Percentiles rank a stretch among this genome's conserved stretches.
These are phyloP conservation scores for Holcopasites calliopsidis DNA, from an alignment of 1,140 invertebrate species.

Conservation along the genomic window DNA sequence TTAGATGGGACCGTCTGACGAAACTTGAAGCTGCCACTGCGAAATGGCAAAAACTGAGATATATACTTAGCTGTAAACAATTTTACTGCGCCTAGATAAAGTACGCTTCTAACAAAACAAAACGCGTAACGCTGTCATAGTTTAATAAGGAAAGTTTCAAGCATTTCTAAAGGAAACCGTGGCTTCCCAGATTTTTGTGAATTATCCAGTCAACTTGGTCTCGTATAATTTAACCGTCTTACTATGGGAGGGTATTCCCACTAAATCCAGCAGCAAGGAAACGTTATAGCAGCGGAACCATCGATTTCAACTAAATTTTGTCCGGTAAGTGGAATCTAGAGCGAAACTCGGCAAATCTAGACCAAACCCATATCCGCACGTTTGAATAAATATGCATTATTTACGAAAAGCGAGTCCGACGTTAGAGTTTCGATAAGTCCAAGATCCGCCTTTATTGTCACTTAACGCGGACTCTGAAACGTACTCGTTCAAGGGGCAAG, in stretches of 20 bases:
- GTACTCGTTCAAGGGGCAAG: neutral
- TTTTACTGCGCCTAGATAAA: too few species aligned
- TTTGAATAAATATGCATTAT: slow-evolving; percentile 1
- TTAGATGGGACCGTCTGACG: too few species aligned
- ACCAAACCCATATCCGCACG: neutral
- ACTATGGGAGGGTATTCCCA: neutral
- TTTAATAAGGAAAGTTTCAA: neutral
- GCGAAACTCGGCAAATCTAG: neutral
- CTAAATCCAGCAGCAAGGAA: slow-evolving; percentile 6
- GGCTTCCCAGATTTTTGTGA: neutral
- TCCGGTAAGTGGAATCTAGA: slow-evolving; percentile 15
- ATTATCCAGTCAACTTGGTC: slow-evolving; percentile 1
- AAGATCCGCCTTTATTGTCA: slow-evolving; percentile 1
- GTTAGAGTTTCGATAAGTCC: slow-evolving; percentile 11
- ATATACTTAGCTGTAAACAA: too few species aligned
- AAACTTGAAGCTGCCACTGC: too few species aligned
- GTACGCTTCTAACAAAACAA: too few species aligned
- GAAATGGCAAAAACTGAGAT: too few species aligned
- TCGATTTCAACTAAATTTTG: slow-evolving; percentile 32
- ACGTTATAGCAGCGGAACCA: neutral
- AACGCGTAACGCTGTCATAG: too few species aligned
- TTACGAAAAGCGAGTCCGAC: neutral
- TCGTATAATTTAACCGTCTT: neutral
- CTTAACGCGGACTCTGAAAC: neutral
- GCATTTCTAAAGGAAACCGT: neutral